phyloP scores from a whole-genome alignment of 2,888 invertebrate species.

The Limulus polyphemus region DNA sequence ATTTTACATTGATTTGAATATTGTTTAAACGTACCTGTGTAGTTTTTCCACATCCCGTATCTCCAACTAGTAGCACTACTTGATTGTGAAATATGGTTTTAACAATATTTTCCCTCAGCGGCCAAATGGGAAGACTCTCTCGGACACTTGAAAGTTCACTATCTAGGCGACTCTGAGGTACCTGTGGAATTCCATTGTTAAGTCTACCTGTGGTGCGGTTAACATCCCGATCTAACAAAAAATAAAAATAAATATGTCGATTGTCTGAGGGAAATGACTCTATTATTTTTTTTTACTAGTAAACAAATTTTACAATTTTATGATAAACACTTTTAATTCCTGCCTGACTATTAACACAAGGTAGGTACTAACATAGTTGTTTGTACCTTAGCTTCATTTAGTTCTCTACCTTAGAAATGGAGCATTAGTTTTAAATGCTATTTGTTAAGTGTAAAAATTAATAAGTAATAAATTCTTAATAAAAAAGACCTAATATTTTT shows the following conservation, averaged over 20 bases:
- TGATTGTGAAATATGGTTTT: conserved; percentile 52
- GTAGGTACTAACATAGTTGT: no score
- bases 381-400: no score
- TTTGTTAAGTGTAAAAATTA: no score
- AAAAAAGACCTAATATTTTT: no score
- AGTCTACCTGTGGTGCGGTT: conserved; percentile 50
- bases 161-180: conserved; percentile 41
- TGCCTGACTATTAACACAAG: no score
- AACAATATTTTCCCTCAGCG: conserved; percentile 52
- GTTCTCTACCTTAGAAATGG: no score
- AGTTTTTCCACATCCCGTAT: conserved; percentile 89
- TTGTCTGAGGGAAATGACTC: neutral
- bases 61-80: conserved; percentile 49
- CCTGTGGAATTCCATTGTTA: conserved; percentile 54
- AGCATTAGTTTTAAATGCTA: no score
- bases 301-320: neutral
- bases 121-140: conserved; percentile 55
- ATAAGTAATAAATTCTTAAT: no score
- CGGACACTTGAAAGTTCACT: conserved; percentile 37
- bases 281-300: conserved; percentile 1
- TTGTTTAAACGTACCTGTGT: conserved; percentile 51
- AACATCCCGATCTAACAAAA: conserved; percentile 30
- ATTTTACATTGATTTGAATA: no score
- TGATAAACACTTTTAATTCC: no score
- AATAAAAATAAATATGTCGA: conserved; percentile 3